Conservation (phyloP, 2,113 vertebrate species). For the Malurus cyaneus region DNA sequence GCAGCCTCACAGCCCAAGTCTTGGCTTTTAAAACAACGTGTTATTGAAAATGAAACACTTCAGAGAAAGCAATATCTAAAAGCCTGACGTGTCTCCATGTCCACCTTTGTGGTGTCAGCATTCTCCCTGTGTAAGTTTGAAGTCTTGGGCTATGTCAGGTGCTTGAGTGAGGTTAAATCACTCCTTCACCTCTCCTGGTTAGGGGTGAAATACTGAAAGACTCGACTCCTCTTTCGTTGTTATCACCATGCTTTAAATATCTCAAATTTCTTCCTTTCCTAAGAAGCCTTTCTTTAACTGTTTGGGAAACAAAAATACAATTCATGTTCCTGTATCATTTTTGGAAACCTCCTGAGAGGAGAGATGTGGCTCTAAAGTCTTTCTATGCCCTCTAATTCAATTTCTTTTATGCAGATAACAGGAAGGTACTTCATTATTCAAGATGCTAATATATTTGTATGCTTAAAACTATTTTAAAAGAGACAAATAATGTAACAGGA, state of each 20-base stretch:
- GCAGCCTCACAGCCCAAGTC: background rate
- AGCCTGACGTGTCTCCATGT: background rate
- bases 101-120: background rate
- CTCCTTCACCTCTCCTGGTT: background rate
- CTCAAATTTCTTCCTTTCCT: background rate
- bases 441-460: background rate
- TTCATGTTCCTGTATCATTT: accelerated
- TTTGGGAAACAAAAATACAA: background rate
- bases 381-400: background rate
- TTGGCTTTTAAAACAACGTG: background rate
- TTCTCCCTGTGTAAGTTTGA: background rate
- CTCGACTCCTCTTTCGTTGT: background rate
- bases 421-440: background rate
- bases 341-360: background rate
- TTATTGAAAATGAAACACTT: background rate
- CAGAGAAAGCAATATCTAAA: background rate
- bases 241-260: background rate
- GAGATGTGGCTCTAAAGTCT: background rate
- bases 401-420: background rate
- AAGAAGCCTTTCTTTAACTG: background rate
- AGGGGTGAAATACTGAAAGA: background rate
- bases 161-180: background rate
- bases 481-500: background rate
- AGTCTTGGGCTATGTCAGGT: background rate
- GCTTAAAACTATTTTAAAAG: background rate